phyloP scores from a whole-genome alignment of 2,113 vertebrate species.

The Eira barbara region DNA sequence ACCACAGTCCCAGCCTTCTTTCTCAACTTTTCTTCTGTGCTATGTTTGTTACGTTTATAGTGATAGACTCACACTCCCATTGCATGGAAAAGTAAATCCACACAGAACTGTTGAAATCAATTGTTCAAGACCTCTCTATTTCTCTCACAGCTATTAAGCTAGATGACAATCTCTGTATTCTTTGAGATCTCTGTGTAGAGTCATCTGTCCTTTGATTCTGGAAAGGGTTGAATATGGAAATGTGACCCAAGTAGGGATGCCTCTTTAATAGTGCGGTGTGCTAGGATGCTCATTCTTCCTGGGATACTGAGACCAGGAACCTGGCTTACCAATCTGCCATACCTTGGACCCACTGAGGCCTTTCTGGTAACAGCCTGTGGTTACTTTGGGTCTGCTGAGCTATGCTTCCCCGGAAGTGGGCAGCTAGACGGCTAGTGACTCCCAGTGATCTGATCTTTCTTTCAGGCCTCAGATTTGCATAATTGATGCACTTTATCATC shows the following conservation, averaged over 20 bases:
- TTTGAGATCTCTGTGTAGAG: too few relatives aligned
- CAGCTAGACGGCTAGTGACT: not conserved
- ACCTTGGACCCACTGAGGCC: not conserved
- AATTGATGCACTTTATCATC: not conserved
- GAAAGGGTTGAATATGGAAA: not conserved
- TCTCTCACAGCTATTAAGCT: not conserved
- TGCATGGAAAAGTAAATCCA: not conserved
- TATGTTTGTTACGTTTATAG: not conserved
- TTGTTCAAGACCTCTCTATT: not conserved
- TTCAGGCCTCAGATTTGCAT: not conserved
- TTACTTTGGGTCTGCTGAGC: not conserved
- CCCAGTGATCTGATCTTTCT: not conserved
- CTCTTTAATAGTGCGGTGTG: too few relatives aligned
- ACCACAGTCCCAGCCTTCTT: not conserved
- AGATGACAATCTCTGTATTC: not conserved
- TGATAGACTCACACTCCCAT: not conserved
- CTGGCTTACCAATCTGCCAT: not conserved
- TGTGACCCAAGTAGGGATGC: accelerated
- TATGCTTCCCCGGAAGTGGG: not conserved
- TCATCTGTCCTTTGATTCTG: not conserved
- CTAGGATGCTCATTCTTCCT: too few relatives aligned
- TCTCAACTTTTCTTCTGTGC: not conserved
- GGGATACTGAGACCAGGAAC: not conserved
- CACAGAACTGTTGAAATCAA: not conserved
- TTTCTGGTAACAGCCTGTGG: not conserved